Evolutionary conservation across 1,140 invertebrate species (phyloP).

Genomic region (Caerostris extrusa): DNA sequence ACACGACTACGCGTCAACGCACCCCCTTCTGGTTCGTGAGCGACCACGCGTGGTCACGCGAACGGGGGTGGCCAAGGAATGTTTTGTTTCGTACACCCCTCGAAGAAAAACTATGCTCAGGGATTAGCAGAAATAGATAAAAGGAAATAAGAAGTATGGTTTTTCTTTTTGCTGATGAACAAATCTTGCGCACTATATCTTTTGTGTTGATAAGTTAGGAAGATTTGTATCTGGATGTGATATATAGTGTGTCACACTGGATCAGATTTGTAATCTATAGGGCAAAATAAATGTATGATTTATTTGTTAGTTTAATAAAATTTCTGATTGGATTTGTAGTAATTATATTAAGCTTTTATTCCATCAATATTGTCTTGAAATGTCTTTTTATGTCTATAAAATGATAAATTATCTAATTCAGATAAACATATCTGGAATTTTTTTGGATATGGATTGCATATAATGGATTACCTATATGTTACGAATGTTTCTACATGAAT

Average conservation of each 20-base stretch:
- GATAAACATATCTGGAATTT: too few relatives aligned
- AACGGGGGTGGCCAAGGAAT: neutral
- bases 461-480: too few relatives aligned
- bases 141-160: neutral
- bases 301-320: neutral
- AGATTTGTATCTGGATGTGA: neutral
- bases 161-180: neutral
- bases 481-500: too few relatives aligned
- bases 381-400: too few relatives aligned
- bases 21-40: neutral
- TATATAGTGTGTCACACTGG: too few relatives aligned
- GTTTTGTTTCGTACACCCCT: neutral
- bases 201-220: neutral
- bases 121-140: conserved; percentile 32
- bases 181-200: neutral
- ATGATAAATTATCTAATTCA: too few relatives aligned
- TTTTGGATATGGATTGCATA: too few relatives aligned
- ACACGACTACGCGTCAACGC: neutral
- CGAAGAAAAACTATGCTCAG: neutral
- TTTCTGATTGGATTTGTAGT: too few relatives aligned
- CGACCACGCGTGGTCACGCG: conserved; percentile 37
- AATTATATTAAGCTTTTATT: too few relatives aligned
- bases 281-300: neutral
- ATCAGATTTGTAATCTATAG: neutral
- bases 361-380: too few relatives aligned